These are phyloP conservation scores for Perizoma flavofasciatum DNA, from an alignment of 2,888 invertebrate species.

Conservation along the genomic window DNA sequence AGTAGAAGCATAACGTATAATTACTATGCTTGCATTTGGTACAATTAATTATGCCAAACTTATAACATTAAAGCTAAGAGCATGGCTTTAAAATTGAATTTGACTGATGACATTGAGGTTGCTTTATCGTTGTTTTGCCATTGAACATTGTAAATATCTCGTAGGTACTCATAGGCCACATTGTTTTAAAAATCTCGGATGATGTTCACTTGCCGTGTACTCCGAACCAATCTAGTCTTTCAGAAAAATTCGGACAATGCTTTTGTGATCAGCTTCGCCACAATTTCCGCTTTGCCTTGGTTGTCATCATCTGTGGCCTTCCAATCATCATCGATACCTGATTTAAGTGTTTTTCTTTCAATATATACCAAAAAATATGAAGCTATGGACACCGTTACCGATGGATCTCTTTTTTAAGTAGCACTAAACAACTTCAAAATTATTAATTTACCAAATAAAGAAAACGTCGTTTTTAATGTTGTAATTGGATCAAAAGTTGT, in stretches of 20 bases:
- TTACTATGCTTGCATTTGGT: conserved; percentile 59
- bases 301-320: conserved; percentile 39
- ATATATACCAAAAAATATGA: conserved; percentile 82
- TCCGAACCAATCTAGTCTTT: conserved; percentile 76
- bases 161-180: conserved; percentile 50
- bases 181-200: conserved; percentile 38
- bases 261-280: conserved; percentile 33
- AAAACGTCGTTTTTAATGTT: conserved; percentile 64
- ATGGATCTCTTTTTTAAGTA: conserved; percentile 76
- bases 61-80: conserved; percentile 65
- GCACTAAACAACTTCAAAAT: conserved; percentile 43
- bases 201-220: conserved; percentile 42
- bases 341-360: conserved; percentile 71
- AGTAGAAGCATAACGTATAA: conserved; percentile 63
- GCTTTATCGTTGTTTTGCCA: conserved; percentile 57
- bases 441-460: conserved; percentile 72
- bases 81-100: conserved; percentile 68
- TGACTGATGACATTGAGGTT: conserved; percentile 67
- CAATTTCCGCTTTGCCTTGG: conserved; percentile 24
- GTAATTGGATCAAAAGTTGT: conserved; percentile 72
- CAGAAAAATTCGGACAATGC: conserved; percentile 52
- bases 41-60: conserved; percentile 69
- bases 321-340: conserved; percentile 71
- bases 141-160: conserved; percentile 75
- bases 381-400: conserved; percentile 81